Evolutionary conservation across 1,140 invertebrate species (phyloP).

Genomic region (Calliopsis andreniformis): DNA sequence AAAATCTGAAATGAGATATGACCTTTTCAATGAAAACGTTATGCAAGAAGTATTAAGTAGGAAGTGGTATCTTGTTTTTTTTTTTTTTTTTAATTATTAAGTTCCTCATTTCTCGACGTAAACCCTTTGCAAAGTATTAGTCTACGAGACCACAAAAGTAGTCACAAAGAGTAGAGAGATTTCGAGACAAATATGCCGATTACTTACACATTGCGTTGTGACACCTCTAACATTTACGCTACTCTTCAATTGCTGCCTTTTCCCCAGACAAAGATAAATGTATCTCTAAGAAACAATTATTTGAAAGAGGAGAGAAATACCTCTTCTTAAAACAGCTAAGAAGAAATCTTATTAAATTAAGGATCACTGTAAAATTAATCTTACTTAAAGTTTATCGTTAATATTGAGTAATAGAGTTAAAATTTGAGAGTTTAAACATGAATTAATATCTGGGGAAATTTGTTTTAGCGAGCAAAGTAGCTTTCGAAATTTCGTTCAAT

Average conservation of each 20-base stretch:
- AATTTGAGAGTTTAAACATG: not conserved
- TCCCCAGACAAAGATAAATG: not conserved
- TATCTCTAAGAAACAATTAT: too few species aligned
- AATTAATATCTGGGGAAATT: not conserved
- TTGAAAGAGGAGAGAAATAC: too few species aligned
- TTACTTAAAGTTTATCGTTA: too few species aligned
- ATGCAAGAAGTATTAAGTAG: not conserved
- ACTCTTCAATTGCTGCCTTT: not conserved
- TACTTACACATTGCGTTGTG: constrained; percentile 39
- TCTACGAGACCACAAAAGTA: not conserved
- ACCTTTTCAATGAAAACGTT: not conserved
- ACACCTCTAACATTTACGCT: constrained; percentile 46
- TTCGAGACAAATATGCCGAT: constrained; percentile 45
- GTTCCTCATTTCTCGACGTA: constrained; percentile 15
- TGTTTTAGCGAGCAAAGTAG: not conserved
- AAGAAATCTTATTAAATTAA: too few species aligned
- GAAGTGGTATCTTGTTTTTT: too few species aligned
- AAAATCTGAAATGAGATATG: not conserved
- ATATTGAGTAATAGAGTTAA: too few species aligned
- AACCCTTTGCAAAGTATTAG: not conserved
- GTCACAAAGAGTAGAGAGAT: constrained; percentile 22
- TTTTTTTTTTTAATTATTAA: too few species aligned
- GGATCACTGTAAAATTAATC: too few species aligned
- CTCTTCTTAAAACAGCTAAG: too few species aligned
- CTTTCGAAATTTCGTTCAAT: not conserved